Evolutionary conservation across 2,113 vertebrate genomes (phyloP), one percentile per base, ranked within the genome.

Genomic region (Lasiurus cinereus): DNA sequence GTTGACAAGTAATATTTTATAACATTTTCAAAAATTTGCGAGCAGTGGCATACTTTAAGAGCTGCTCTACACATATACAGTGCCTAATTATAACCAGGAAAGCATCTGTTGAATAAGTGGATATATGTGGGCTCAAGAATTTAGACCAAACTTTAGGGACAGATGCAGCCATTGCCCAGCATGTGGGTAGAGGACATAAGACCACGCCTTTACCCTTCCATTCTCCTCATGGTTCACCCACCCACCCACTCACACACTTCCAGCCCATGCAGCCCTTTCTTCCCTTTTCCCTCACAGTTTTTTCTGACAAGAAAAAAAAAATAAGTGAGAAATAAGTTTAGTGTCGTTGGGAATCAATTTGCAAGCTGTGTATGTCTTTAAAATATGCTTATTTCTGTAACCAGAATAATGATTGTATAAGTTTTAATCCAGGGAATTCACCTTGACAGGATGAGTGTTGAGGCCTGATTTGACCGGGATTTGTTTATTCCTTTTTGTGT

Each of bases 401-500:
- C 24, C 90, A 48, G 39, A 76, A 87, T 67, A 18, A 10, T 48
- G 52, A 59, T 48, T 64, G 12, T 36, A 50, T 52, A 79, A n/a
- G 33, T 54, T 74, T 56, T 52, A 87, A 36, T 13, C 36, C n/a
- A 73, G 67, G 22, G 72, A 66, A 86, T 92, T 73, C 24, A 91
- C 31, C 83, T 91, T 90, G 76, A 72, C 36, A 70, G 9, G 46
- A 74, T 69, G 22, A 82, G 52, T 80, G 36, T 46, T 7, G 67
- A 87, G 27, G 14, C 24, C 48, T 67, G 16, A n/a, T 69, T 96
- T 66, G 27, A 43, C 54, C 43, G 66, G 7, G 8, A 88, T 77
- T 92, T 73, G 82, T 74, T 90, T 88, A 88, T 94, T 91, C 56
- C 22, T 91, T 15, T 62, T 79, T 90, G 33, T 90, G n/a, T 90